These are phyloP conservation scores for Ephestia elutella DNA, from an alignment of 1,140 invertebrate genomes.

Conservation along the genomic window DNA sequence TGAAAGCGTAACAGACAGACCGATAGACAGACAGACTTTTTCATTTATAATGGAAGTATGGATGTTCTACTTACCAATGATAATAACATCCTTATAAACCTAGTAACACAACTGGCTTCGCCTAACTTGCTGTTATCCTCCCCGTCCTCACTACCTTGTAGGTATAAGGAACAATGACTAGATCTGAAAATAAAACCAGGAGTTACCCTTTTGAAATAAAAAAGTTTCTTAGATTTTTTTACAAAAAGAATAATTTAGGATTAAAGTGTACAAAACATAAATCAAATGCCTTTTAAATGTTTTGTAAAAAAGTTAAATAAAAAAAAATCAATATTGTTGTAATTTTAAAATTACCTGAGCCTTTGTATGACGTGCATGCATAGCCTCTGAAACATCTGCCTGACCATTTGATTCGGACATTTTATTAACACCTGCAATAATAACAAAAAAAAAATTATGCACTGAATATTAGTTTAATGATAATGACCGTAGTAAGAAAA, in stretches of 20 bases:
- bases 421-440: constrained; percentile 85
- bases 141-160: constrained; percentile 80
- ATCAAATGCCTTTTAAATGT: too few species aligned
- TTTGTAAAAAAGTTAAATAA: too few species aligned
- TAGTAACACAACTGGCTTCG: constrained; percentile 90
- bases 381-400: constrained; percentile 94
- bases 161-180: constrained; percentile 82
- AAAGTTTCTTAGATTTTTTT: constrained; percentile 17
- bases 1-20: too few species aligned
- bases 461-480: background rate
- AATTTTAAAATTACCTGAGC: constrained; percentile 75
- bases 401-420: constrained; percentile 96
- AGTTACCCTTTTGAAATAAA: background rate
- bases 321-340: background rate
- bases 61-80: constrained; percentile 84
- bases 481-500: too few species aligned
- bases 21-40: too few species aligned
- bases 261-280: too few species aligned
- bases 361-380: constrained; percentile 95
- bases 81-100: constrained; percentile 92
- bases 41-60: too few species aligned
- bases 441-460: constrained; percentile 15
- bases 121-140: constrained; percentile 83
- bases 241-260: background rate
- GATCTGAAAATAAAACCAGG: constrained; percentile 66